phyloP scores from a whole-genome alignment of 2,888 invertebrate genomes.

The Harpagoxenus sublaevis region DNA sequence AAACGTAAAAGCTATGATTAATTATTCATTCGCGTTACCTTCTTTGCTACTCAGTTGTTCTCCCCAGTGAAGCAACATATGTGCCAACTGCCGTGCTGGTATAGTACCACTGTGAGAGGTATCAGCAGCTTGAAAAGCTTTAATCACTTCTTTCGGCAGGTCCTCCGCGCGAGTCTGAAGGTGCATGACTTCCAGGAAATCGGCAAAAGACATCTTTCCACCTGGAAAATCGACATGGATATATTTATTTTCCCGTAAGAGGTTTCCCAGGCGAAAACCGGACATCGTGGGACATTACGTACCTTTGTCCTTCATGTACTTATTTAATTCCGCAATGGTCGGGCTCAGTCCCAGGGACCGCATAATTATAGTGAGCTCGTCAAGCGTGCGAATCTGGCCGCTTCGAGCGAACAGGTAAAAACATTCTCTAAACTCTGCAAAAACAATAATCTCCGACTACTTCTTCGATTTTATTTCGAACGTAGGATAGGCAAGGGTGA shows the following conservation, averaged over 20 bases:
- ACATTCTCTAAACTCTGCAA: slow-evolving; percentile 97
- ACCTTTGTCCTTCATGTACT: slow-evolving; percentile 92
- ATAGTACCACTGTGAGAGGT: slow-evolving; percentile 91
- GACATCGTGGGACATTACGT: not conserved
- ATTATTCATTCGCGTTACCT: slow-evolving; percentile 84
- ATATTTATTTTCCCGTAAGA: not conserved
- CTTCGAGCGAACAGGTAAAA: slow-evolving; percentile 97
- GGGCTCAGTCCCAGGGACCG: slow-evolving; percentile 97
- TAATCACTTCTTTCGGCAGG: slow-evolving; percentile 93
- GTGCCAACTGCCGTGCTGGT: slow-evolving; percentile 93
- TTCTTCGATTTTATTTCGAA: slow-evolving; percentile 26
- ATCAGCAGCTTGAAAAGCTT: slow-evolving; percentile 96
- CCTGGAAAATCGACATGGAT: slow-evolving; percentile 87
- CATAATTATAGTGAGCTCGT: slow-evolving; percentile 97
- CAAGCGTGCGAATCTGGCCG: slow-evolving; percentile 95
- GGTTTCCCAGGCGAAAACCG: not conserved
- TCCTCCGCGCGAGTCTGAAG: slow-evolving; percentile 95
- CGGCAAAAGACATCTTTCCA: slow-evolving; percentile 97
- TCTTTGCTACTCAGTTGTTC: slow-evolving; percentile 92
- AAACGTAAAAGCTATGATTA: not conserved
- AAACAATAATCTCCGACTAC: slow-evolving; percentile 21
- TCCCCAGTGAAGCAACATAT: slow-evolving; percentile 96
- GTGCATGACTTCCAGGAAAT: slow-evolving; percentile 98
- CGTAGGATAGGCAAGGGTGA: not conserved
- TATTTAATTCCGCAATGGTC: slow-evolving; percentile 95